These are phyloP conservation scores for Corythucha ciliata DNA, from an alignment of 2,888 invertebrate genomes.

Conservation along the genomic window DNA sequence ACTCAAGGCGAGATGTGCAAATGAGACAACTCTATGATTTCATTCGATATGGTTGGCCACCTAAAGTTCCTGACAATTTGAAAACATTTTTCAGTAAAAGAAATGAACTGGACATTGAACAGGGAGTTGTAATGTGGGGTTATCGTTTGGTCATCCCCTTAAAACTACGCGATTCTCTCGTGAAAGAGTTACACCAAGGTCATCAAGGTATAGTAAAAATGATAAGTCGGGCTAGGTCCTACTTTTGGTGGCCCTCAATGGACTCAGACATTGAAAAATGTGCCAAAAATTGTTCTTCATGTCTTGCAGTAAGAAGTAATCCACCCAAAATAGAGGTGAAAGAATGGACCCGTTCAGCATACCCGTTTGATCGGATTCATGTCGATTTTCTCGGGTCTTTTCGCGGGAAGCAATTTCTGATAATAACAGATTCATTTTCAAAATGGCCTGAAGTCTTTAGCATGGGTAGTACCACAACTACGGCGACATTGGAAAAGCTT, in stretches of 20 bases:
- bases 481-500: too few species aligned
- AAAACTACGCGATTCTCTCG: conserved; percentile 24
- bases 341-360: too few species aligned
- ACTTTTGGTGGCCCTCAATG: conserved; percentile 35
- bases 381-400: too few species aligned
- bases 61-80: conserved; percentile 1
- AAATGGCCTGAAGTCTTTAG: too few species aligned
- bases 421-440: too few species aligned
- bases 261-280: conserved; percentile 34
- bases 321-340: too few species aligned
- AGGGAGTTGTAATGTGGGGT: conserved; percentile 31
- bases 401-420: too few species aligned
- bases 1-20: conserved; percentile 9
- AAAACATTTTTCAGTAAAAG: conserved; percentile 15
- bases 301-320: conserved; percentile 21
- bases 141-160: conserved; percentile 35
- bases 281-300: conserved; percentile 32
- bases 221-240: conserved; percentile 32
- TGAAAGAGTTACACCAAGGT: conserved; percentile 33
- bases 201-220: conserved; percentile 36
- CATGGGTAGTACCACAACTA: too few species aligned
- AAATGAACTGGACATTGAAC: conserved; percentile 17
- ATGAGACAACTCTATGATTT: conserved; percentile 12
- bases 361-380: too few species aligned
- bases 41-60: conserved; percentile 18